These are phyloP conservation scores for Megalopta genalis DNA, from an alignment of 1,140 invertebrate genomes.

Conservation along the genomic window DNA sequence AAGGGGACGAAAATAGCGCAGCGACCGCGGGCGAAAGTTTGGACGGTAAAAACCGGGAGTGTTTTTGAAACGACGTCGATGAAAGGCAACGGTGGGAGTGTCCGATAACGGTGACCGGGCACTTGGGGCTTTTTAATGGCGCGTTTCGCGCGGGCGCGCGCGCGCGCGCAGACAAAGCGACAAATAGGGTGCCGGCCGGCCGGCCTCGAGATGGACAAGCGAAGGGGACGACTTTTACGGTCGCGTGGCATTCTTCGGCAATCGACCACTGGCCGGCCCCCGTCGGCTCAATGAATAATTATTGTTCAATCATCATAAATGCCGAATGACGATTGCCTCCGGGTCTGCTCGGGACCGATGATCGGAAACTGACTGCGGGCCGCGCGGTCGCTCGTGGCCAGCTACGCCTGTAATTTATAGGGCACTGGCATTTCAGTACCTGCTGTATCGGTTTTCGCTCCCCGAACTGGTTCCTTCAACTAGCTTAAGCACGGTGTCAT, in stretches of 20 bases:
- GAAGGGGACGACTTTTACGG: slow-evolving; percentile 29
- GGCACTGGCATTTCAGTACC: background rate
- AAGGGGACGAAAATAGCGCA: too few relatives aligned
- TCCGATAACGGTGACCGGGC: background rate
- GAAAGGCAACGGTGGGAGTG: background rate
- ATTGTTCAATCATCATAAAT: slow-evolving; percentile 58
- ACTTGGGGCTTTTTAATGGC: background rate
- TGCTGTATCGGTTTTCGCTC: background rate
- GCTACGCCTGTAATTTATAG: slow-evolving; percentile 9
- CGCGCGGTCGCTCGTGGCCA: background rate
- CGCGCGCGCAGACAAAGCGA: slow-evolving; percentile 4
- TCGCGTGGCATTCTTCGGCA: slow-evolving; percentile 27
- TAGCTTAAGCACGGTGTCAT: background rate
- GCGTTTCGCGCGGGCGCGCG: background rate
- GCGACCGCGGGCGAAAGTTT: too few relatives aligned
- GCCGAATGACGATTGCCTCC: slow-evolving; percentile 21
- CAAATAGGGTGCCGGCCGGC: slow-evolving; percentile 15
- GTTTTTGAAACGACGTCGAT: too few relatives aligned
- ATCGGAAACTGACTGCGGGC: background rate
- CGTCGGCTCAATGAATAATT: slow-evolving; percentile 51
- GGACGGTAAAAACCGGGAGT: too few relatives aligned
- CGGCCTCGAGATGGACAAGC: slow-evolving; percentile 1
- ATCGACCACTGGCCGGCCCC: slow-evolving; percentile 5
- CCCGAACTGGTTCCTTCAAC: background rate
- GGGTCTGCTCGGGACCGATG: background rate